Percentiles rank a stretch among this genome's conserved stretches.
Conservation (phyloP, 2,797 vertebrate species). For the Falco naumanni region DNA sequence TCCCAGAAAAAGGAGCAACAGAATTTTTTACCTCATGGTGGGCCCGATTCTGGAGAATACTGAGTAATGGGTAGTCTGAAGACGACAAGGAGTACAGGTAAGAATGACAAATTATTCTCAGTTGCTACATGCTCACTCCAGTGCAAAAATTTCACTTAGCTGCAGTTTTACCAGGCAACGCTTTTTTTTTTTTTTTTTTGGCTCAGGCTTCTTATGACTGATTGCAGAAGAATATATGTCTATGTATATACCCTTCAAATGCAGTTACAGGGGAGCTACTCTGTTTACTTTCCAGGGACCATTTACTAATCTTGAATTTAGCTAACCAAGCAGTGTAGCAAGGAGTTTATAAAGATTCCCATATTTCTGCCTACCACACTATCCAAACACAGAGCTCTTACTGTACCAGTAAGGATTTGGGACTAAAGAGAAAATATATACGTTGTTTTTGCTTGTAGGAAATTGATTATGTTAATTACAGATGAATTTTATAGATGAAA, state of each 20-base stretch:
- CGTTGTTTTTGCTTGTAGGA: not conserved
- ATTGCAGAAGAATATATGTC: not conserved
- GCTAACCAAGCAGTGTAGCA: not conserved
- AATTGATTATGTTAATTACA: constrained; percentile 1
- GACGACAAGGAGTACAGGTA: not conserved
- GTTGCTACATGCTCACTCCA: not conserved
- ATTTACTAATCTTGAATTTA: constrained; percentile 44
- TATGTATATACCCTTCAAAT: not conserved
- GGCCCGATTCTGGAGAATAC: not conserved
- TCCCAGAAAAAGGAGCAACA: not conserved
- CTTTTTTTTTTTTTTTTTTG: not conserved
- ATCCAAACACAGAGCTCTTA: constrained; percentile 18
- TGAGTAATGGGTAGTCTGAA: not conserved
- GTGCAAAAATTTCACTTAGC: not conserved
- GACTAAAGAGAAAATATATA: not conserved
- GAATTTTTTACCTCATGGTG: not conserved
- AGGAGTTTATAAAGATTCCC: constrained; percentile 22
- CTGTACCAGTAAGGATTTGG: not conserved
- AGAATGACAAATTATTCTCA: not conserved
- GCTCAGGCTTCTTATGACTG: not conserved
- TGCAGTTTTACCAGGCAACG: not conserved
- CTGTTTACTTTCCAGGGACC: constrained; percentile 27
- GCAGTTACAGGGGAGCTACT: not conserved
- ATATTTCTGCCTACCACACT: not conserved
- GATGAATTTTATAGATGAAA: not conserved